These are phyloP conservation scores for Micromussa lordhowensis DNA, from an alignment of 92 coral and sea anemone genomes.

Conservation along the genomic window DNA sequence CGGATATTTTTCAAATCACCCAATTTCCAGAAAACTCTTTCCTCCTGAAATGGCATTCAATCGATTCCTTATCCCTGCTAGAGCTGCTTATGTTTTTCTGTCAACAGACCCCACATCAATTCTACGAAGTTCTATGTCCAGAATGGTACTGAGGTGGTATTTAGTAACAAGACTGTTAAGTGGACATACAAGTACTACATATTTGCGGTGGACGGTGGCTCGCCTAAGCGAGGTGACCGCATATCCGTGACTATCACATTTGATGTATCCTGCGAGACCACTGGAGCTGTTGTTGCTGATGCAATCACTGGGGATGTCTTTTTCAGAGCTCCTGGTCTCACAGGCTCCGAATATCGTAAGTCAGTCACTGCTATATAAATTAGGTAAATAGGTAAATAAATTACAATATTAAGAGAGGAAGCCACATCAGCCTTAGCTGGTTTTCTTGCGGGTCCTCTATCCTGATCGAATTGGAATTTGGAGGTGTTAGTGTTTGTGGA, in stretches of 20 bases:
- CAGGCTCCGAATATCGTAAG: constrained; percentile 96
- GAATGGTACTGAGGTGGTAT: constrained; percentile 81
- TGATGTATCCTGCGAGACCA: constrained; percentile 84
- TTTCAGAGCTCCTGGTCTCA: constrained; percentile 90
- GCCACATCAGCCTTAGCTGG: too few relatives aligned
- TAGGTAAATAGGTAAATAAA: too few relatives aligned
- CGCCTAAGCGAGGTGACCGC: constrained; percentile 89
- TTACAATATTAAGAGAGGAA: too few relatives aligned
- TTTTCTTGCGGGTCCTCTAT: too few relatives aligned
- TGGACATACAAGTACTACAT: constrained; percentile 80
- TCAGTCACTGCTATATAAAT: too few relatives aligned
- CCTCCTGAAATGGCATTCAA: background rate
- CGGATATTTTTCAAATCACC: too few relatives aligned
- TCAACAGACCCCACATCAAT: constrained; percentile 72
- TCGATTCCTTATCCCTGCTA: background rate
- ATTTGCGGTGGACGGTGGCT: constrained; percentile 93
- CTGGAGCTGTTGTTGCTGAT: constrained; percentile 83
- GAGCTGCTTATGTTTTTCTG: too few relatives aligned
- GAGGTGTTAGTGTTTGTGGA: too few relatives aligned
- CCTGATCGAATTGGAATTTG: too few relatives aligned
- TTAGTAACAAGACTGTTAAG: constrained; percentile 87
- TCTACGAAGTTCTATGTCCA: constrained; percentile 74
- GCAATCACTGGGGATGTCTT: constrained; percentile 86
- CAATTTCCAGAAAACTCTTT: too few relatives aligned
- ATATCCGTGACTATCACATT: constrained; percentile 83